phyloP scores from a whole-genome alignment of 2,888 invertebrate species.

The Spodoptera picta region DNA sequence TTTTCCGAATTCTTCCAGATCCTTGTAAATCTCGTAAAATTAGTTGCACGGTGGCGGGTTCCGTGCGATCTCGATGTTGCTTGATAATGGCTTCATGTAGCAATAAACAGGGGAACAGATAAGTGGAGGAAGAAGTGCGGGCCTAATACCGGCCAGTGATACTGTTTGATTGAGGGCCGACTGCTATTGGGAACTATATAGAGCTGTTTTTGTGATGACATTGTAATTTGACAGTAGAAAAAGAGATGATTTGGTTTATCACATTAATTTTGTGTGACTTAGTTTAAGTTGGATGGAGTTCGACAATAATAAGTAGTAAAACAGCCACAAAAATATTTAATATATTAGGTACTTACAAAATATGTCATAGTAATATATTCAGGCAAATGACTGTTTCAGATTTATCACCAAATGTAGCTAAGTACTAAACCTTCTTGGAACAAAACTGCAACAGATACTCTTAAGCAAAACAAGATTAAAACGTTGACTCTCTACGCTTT shows the following conservation, averaged over 20 bases:
- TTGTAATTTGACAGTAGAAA: no score
- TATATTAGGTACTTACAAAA: no score
- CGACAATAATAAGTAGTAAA: no score
- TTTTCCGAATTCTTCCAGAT: slow-evolving; percentile 24
- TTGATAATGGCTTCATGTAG: slow-evolving; percentile 73
- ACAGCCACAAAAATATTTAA: no score
- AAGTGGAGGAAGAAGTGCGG: slow-evolving; percentile 57
- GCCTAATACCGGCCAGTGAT: slow-evolving; percentile 47
- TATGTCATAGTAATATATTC: no score
- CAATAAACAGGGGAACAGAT: slow-evolving; percentile 68
- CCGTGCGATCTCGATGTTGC: slow-evolving; percentile 52
- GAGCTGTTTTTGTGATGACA: slow-evolving; percentile 17
- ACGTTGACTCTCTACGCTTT: not conserved
- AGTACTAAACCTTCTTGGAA: no score
- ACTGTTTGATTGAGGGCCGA: slow-evolving; percentile 29
- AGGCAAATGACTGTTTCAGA: no score
- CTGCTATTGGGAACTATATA: slow-evolving; percentile 15
- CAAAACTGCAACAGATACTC: no score
- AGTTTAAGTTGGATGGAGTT: no score
- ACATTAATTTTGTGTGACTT: no score
- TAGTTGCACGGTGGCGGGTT: slow-evolving; percentile 41
- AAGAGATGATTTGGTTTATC: no score
- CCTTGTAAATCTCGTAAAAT: slow-evolving; percentile 57
- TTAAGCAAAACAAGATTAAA: not conserved
- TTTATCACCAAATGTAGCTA: no score